Conservation (phyloP, 2,797 vertebrate genomes). For the Mormyrus proboscirostris region DNA sequence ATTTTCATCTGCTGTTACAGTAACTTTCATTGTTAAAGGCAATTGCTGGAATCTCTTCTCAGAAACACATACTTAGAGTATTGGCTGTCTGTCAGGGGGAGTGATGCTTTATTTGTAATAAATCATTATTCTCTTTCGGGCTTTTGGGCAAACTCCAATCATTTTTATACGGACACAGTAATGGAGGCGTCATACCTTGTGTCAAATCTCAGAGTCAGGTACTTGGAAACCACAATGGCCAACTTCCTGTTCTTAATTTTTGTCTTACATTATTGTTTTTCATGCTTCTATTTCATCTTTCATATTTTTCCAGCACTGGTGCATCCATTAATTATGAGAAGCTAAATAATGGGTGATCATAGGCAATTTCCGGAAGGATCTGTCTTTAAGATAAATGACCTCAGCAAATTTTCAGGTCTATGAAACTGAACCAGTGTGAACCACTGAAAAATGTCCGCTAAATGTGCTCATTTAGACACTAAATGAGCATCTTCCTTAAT, state of each 20-base stretch:
- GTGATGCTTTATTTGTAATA: background rate
- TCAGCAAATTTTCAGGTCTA: background rate
- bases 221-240: background rate
- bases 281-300: background rate
- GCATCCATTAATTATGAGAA: background rate
- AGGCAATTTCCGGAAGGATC: background rate
- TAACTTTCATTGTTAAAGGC: background rate
- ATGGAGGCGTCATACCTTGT: background rate
- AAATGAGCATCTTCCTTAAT: background rate
- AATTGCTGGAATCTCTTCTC: background rate
- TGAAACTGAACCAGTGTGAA: background rate
- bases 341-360: background rate
- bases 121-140: background rate
- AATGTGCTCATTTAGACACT: background rate
- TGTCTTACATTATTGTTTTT: background rate
- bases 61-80: too few relatives aligned
- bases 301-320: background rate
- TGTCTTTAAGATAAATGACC: background rate
- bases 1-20: background rate
- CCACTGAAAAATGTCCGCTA: background rate
- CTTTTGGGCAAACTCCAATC: background rate
- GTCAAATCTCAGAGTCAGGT: background rate
- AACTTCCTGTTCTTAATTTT: background rate
- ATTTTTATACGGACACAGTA: background rate
- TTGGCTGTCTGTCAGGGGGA: background rate